phyloP scores from a whole-genome alignment of 2,113 vertebrate genomes.

The Lophius piscatorius region DNA sequence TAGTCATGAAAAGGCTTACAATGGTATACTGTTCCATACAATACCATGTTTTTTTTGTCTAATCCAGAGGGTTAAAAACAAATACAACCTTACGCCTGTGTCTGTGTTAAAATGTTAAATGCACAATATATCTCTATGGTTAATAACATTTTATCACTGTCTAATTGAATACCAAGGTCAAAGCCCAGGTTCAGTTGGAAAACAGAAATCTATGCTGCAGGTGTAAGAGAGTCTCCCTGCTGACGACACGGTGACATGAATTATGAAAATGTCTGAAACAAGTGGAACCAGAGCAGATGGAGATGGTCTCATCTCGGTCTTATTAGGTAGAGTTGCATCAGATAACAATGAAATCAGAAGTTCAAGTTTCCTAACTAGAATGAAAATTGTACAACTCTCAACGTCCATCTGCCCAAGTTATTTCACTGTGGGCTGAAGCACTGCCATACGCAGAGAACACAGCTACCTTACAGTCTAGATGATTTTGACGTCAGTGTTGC shows the following conservation, averaged over 20 bases:
- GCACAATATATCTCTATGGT: too few relatives aligned
- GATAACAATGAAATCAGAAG: neutral
- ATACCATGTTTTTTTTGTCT: too few relatives aligned
- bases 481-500: constrained; percentile 1
- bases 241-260: constrained; percentile 15
- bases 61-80: too few relatives aligned
- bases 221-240: constrained; percentile 6
- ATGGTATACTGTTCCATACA: too few relatives aligned
- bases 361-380: neutral
- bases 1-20: too few relatives aligned
- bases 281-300: neutral
- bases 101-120: too few relatives aligned
- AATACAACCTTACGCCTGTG: too few relatives aligned
- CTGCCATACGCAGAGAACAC: neutral
- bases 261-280: constrained; percentile 32
- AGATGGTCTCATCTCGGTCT: neutral
- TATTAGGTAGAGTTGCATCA: neutral
- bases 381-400: neutral
- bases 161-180: constrained; percentile 6
- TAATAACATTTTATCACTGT: too few relatives aligned
- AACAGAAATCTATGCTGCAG: constrained; percentile 10
- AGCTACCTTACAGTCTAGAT: neutral
- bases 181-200: constrained; percentile 14
- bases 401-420: neutral
- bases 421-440: neutral